Base-by-base conservation (phyloP, 2,888 invertebrate species). In the Ophonus ardosiacus region DNA sequence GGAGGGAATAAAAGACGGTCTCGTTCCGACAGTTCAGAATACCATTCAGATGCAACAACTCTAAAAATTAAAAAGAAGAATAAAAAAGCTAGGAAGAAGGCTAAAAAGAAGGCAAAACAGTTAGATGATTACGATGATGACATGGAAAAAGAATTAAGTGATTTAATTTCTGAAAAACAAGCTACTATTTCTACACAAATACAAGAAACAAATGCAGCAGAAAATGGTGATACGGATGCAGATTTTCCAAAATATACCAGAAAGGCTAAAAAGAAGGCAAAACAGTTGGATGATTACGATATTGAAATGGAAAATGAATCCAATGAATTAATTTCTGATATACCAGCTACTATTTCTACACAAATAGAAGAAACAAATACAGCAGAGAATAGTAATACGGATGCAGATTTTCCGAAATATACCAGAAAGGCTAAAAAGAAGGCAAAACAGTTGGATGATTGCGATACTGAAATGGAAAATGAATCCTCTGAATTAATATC, bases 31-130 rank as follows among this genome's bases (percentile, higher is more conserved):
- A 74, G 71, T 65, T 51, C 51, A n/a, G 84, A 80, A 40, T 85
- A 79, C 59, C 24, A 85, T 59, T 85, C 80, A 10, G 85, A 80
- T 78, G 21, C 84, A 10, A 84, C 84, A 17, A 63, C 63, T 6
- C 63, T 84, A n/a, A 57, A 76, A 18, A 10, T 21, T 40, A 84
- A 78, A 63, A 84, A 78, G 31, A 84, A 84, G 65, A 63, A 8
- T 8, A 84, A 78, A 31, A 84, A 84, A 15, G 43, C 61, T 31
- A 84, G 65, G 17, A 84, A 84, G 31, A 84, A 84, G 43, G 5
- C 18, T 57, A 84, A 84, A 51, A 76, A 68, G 31, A 82, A 61
- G 38, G 59, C 56, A 10, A 71, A 68, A 81, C n/a, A 59, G 10
- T 63, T 15, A 0, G 13, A 51, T 51, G 43, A 31, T 31, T 31